phyloP scores from a whole-genome alignment of 2,113 vertebrate genomes.

The Dromaius novaehollandiae region DNA sequence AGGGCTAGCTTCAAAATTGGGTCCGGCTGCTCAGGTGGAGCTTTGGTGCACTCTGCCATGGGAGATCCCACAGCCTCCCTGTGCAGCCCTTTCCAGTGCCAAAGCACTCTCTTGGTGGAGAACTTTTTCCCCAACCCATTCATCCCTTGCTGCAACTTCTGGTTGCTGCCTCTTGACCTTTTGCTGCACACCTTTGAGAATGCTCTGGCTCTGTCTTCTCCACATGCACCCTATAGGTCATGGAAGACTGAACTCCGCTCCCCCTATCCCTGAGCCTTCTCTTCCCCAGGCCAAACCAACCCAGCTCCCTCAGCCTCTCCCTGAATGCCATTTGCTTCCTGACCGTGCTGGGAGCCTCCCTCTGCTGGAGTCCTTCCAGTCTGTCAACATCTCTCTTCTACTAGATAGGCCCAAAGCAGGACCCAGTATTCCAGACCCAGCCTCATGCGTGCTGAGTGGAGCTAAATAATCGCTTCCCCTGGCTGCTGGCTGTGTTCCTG shows the following conservation, averaged over 20 bases:
- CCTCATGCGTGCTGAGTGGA: background rate
- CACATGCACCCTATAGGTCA: accelerated
- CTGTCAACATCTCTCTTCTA: background rate
- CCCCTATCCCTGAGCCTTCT: background rate
- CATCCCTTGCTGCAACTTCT: background rate
- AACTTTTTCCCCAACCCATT: background rate
- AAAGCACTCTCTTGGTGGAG: accelerated
- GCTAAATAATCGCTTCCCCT: background rate
- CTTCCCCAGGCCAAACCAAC: background rate
- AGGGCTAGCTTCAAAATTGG: too few species aligned
- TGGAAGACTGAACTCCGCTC: background rate
- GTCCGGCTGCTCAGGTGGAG: too few species aligned
- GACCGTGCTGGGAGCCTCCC: background rate
- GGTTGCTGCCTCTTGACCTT: background rate
- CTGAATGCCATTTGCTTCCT: background rate
- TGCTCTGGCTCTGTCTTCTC: background rate
- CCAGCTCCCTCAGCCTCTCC: background rate
- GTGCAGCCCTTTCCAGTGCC: background rate
- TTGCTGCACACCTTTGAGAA: background rate
- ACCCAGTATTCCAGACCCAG: background rate
- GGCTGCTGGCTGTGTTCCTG: background rate
- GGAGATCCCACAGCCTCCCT: background rate
- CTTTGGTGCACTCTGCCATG: too few species aligned
- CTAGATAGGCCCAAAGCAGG: background rate
- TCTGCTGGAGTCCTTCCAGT: background rate